Base-by-base conservation (phyloP, 2,113 vertebrate species). In the Anthoscopus minutus region DNA sequence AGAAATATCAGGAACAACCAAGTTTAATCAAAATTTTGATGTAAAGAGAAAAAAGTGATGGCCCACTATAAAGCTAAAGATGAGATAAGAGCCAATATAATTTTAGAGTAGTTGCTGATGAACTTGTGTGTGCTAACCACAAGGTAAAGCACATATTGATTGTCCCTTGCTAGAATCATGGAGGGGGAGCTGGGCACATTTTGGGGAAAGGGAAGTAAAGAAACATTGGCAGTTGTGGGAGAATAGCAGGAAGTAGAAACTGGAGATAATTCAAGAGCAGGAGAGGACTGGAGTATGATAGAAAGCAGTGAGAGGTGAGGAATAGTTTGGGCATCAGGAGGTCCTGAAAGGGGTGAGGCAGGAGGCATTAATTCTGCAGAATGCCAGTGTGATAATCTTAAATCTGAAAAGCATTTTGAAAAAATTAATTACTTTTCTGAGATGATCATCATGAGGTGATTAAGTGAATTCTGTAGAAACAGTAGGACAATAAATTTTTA, bases 101-200 rank as follows among this genome's bases (percentile, higher is more conserved):
- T 30, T 92, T 58, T 58, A 38, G 23, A 88, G 66, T 28, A 80
- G 45, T 44, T n/a, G 13, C 18, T 7, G 3, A 1, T 42, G 31
- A 70, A n/a, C 6, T 4, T n/a, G 1, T 6, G 10, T 48, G 15
- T 65, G 37, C 45, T 86, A 48, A 35, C 40, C 33, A 45, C 5
- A 15, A 35, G n/a, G 20, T 42, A 45, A 86, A 64, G 21, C 15
- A 40, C 10, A 2, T n/a, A 9, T 13, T 82, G 53, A 9, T n/a
- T 40, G 37, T n/a, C 37, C 40, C 25, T 66, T 66, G 28, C 24
- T 4, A 13, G 33, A 54, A 38, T 45, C 40, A 6, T 23, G 35
- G 35, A 42, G 15, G 2, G 0, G 1, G 2, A 1, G 4, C 1
- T 72, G 33, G 40, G 33, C 27, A 38, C 8, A 22, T 67, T 66